Conservation (phyloP, 2,113 vertebrate species). For the Rhinoderma darwinii region DNA sequence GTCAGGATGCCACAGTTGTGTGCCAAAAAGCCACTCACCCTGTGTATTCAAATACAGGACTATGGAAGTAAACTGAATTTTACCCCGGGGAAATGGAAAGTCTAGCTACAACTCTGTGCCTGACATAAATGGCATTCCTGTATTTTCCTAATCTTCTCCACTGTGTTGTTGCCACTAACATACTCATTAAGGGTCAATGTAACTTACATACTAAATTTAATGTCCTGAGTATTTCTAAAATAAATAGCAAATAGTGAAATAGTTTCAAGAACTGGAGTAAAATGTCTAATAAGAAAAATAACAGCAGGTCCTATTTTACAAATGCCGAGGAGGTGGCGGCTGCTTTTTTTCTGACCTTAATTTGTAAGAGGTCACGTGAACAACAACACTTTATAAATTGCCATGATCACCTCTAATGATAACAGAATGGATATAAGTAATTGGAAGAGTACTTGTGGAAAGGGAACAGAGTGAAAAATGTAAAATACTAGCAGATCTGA, state of each 20-base stretch:
- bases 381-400: conserved; percentile 28
- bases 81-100: no score
- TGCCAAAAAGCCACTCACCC: no score
- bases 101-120: no score
- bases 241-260: neutral
- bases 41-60: no score
- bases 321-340: neutral
- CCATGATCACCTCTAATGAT: conserved; percentile 41
- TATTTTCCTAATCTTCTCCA: neutral
- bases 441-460: conserved; percentile 35
- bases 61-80: no score
- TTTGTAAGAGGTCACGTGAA: conserved; percentile 13
- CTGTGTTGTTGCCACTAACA: neutral
- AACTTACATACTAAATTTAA: neutral
- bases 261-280: neutral
- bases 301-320: neutral
- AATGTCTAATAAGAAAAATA: neutral
- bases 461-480: conserved; percentile 47
- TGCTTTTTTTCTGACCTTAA: neutral
- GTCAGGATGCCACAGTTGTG: no score
- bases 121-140: neutral
- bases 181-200: neutral
- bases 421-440: conserved; percentile 1
- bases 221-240: neutral
- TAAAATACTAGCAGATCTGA: conserved; percentile 51